Conservation (phyloP, 2,113 vertebrate genomes). For the Actenoides hombroni region DNA sequence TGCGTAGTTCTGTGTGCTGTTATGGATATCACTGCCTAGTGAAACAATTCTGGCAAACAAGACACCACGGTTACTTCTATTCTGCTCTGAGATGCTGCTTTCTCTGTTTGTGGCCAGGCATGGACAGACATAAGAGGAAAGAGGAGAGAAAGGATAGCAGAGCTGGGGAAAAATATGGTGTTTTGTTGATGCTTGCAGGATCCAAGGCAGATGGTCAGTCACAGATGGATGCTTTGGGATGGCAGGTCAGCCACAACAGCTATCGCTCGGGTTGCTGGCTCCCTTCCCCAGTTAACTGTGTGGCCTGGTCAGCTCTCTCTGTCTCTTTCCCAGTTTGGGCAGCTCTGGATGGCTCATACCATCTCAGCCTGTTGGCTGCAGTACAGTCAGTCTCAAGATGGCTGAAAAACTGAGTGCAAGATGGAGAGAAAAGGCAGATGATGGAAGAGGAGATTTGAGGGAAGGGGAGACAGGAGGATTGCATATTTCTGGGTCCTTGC, state of each 20-base stretch:
- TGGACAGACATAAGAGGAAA: neutral
- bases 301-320: neutral
- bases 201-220: constrained; percentile 61
- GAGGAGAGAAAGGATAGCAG: neutral
- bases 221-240: constrained; percentile 56
- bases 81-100: neutral
- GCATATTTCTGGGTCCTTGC: neutral
- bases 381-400: neutral
- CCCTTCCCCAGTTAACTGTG: neutral
- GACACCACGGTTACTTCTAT: neutral
- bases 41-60: neutral
- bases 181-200: constrained; percentile 40
- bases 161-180: neutral
- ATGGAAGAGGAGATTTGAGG: neutral
- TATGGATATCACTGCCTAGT: neutral
- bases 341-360: neutral
- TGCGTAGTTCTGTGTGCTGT: neutral
- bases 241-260: constrained; percentile 46
- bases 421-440: neutral
- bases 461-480: neutral
- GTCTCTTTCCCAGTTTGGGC: neutral
- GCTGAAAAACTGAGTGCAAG: neutral
- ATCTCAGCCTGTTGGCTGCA: neutral
- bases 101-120: neutral
- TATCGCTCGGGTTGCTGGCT: constrained; percentile 1